Evolutionary conservation across 1,140 invertebrate species (phyloP), one percentile per base, ranked within the genome.

Genomic region (Mactra quadrangularis): DNA sequence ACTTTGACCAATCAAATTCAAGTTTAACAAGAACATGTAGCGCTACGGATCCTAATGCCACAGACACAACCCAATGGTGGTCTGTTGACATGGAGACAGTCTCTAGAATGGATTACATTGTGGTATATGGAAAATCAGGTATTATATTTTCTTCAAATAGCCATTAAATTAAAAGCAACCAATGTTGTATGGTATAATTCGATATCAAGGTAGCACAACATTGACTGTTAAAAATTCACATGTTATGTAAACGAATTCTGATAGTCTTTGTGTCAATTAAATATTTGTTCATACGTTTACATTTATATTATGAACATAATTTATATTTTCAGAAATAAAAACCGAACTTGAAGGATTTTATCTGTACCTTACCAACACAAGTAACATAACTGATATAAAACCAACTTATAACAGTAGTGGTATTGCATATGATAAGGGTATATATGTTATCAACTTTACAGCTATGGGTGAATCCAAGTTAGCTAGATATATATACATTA

Each of bases 51-150:
- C 2, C n/a, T 2, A 11, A 19, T 11, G 6, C 33, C 7, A 1
- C 38, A 17, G 15, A 17, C 7, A 35, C 2, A 3, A 22, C 19
- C 15, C 74, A 55, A 0, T 76, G 35, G 38, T 76, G 74, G 74
- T 60, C 29, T 50, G 38, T 76, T 1, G 74, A 76, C 29, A 76
- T 76, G 74, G 55, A 31, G 3, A 52, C 22, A 17, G 45, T 76
- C 0, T 60, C 74, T 0, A 60, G 74, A 29, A 64, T 76, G 41
- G 74, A 76, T 50, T 62, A 45, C 25, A 27, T 76, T 15, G 31
- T 29, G 22, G 59, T 76, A 9, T 76, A 76, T 76, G 74, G 74
- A 15, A 25, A 60, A 4, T 25, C 33, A 60, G 74, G 74, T 76
- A 33, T 11, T 7, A n/a, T n/a, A n/a, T n/a, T n/a, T n/a, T n/a